A percentile compares a stretch with the other conserved stretches of the same genome.
phyloP scores from a whole-genome alignment of 2,113 vertebrate species.

The Orthonyx spaldingii region DNA sequence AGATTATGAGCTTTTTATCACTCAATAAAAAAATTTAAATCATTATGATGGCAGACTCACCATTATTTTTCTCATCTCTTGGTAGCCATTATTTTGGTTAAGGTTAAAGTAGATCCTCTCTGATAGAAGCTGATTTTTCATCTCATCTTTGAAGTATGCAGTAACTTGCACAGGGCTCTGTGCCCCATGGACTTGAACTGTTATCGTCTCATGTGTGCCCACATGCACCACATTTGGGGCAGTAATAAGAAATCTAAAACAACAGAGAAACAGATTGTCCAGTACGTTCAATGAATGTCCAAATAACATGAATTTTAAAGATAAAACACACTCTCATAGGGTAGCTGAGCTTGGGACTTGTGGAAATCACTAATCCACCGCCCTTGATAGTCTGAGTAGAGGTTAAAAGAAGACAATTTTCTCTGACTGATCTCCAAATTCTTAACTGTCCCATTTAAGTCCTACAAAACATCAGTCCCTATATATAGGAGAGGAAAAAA shows the following conservation, averaged over 20 bases:
- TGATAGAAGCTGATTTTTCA: background rate
- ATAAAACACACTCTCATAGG: background rate
- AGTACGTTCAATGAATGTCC: background rate
- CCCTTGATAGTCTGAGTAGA: background rate
- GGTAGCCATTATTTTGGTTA: constrained; percentile 53
- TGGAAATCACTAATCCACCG: accelerated
- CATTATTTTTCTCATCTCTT: constrained; percentile 61
- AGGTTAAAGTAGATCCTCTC: constrained; percentile 20
- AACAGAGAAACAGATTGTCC: background rate
- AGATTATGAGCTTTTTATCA: background rate
- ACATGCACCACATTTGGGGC: constrained; percentile 68
- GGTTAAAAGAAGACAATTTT: background rate
- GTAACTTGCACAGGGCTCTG: background rate
- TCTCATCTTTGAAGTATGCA: constrained; percentile 42
- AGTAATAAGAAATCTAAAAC: constrained; percentile 67
- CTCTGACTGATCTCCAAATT: background rate
- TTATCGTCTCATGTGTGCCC: constrained; percentile 57
- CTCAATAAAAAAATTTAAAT: background rate
- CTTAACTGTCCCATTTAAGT: background rate
- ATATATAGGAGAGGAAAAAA: background rate
- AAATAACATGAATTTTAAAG: background rate
- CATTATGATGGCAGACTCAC: background rate
- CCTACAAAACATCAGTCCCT: background rate
- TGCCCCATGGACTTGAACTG: constrained; percentile 64
- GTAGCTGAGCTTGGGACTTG: background rate